Percentiles rank a stretch among this genome's conserved stretches.
These are phyloP conservation scores for Macrosteles quadrilineatus DNA, from an alignment of 1,140 invertebrate species.

Conservation along the genomic window DNA sequence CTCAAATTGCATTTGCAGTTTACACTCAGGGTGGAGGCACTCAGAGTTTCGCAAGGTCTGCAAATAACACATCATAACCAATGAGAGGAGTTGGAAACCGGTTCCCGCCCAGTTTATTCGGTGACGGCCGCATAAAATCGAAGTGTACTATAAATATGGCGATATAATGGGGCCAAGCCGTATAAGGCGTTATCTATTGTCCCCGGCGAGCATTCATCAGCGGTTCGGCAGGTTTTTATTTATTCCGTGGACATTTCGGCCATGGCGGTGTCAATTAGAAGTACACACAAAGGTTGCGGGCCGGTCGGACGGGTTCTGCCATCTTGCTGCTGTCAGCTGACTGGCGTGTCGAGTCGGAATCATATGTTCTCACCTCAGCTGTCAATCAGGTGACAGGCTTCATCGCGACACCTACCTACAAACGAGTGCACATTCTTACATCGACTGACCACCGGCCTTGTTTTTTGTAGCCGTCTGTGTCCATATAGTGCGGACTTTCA, in stretches of 20 bases:
- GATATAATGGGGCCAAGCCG: background rate
- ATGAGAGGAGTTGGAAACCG: background rate
- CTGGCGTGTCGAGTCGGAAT: background rate
- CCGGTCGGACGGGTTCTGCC: no score
- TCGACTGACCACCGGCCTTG: no score
- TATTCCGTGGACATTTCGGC: constrained; percentile 17
- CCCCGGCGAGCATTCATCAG: background rate
- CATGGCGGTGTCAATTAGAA: background rate
- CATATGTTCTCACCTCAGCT: constrained; percentile 19
- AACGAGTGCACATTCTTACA: constrained; percentile 9
- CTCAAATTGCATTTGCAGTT: no score
- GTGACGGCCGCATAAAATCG: background rate
- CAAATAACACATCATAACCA: constrained; percentile 22
- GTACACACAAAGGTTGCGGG: no score
- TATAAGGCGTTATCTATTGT: constrained; percentile 20
- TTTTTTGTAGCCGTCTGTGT: no score
- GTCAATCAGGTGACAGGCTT: constrained; percentile 5
- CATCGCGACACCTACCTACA: constrained; percentile 5
- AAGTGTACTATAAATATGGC: constrained; percentile 13
- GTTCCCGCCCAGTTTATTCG: constrained; percentile 3
- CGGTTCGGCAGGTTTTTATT: constrained; percentile 18
- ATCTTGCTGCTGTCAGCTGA: no score
- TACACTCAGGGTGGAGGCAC: no score
- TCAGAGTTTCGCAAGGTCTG: no score
- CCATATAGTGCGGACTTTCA: no score